These are phyloP conservation scores for Macrophya annulata DNA, from an alignment of 2,888 invertebrate species.

Conservation along the genomic window DNA sequence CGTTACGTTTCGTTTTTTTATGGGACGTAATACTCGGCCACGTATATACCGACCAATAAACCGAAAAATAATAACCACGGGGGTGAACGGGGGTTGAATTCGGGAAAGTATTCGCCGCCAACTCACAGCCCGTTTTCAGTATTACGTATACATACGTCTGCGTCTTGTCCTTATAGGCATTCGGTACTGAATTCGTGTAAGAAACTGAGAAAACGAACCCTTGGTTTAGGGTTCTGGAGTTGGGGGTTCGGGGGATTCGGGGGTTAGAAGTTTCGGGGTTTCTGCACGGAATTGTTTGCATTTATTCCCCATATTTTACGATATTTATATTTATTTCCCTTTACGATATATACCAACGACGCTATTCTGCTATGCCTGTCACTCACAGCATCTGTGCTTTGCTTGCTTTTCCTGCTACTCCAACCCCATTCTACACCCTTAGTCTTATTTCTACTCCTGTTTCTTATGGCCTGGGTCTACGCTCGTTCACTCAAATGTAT, in stretches of 20 bases:
- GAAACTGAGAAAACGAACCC: slow-evolving; percentile 12
- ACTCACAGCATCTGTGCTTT: slow-evolving; percentile 49
- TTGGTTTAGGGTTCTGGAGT: not conserved
- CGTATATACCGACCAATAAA: slow-evolving; percentile 72
- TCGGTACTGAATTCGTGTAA: not conserved
- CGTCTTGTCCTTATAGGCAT: not conserved
- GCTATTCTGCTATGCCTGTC: slow-evolving; percentile 60
- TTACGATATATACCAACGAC: slow-evolving; percentile 26
- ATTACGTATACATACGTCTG: not conserved
- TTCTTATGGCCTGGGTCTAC: not conserved
- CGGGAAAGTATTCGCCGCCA: slow-evolving; percentile 3
- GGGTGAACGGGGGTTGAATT: not conserved
- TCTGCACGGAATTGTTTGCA: slow-evolving; percentile 75
- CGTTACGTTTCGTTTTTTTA: slow-evolving; percentile 60
- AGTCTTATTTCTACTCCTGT: slow-evolving; percentile 7
- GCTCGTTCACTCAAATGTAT: slow-evolving; percentile 9
- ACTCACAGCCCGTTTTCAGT: slow-evolving; percentile 6
- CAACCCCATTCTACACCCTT: slow-evolving; percentile 31
- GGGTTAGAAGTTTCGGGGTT: too few relatives aligned
- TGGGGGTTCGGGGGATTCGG: too few relatives aligned
- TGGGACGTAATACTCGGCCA: slow-evolving; percentile 67
- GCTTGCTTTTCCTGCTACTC: too few relatives aligned
- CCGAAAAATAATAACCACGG: slow-evolving; percentile 74
- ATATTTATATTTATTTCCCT: slow-evolving; percentile 71
- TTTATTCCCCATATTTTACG: slow-evolving; percentile 75